These are phyloP conservation scores for Tyria jacobaeae DNA, from an alignment of 2,888 invertebrate species.

Conservation along the genomic window DNA sequence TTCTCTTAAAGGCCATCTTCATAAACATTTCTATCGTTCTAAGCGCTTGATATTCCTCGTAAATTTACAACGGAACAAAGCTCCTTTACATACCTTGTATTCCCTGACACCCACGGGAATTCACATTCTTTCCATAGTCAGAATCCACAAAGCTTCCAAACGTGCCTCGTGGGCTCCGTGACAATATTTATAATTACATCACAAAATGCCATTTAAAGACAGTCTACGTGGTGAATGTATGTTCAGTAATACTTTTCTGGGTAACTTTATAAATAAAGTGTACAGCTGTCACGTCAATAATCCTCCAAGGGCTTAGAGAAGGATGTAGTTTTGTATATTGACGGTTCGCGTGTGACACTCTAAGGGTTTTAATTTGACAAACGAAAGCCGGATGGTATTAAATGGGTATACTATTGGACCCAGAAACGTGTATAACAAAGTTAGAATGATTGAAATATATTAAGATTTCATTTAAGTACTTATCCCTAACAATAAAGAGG, in stretches of 20 bases:
- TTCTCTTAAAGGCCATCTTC: not conserved
- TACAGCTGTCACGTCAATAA: conserved; percentile 24
- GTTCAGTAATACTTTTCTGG: conserved; percentile 13
- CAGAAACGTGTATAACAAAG: not conserved
- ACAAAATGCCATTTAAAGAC: conserved; percentile 14
- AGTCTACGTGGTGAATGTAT: conserved; percentile 17
- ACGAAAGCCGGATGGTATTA: conserved; percentile 12
- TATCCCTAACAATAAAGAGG: not conserved
- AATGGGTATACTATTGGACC: not conserved
- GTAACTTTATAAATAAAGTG: conserved; percentile 25
- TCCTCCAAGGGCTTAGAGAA: conserved; percentile 19
- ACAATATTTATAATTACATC: conserved; percentile 18
- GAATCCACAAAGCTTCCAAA: conserved; percentile 16
- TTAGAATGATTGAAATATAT: not conserved
- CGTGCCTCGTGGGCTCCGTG: conserved; percentile 14
- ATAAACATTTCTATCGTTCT: conserved; percentile 5
- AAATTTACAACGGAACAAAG: conserved; percentile 15
- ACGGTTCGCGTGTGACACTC: conserved; percentile 14
- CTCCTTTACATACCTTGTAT: conserved; percentile 15
- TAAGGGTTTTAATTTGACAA: conserved; percentile 22
- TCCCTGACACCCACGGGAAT: conserved; percentile 16
- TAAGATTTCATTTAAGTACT: not conserved
- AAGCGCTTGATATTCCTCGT: conserved; percentile 4
- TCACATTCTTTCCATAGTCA: conserved; percentile 17
- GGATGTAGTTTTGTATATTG: conserved; percentile 24